Conservation (phyloP, 2,113 vertebrate genomes). For the Andinoacara biseriatus region DNA sequence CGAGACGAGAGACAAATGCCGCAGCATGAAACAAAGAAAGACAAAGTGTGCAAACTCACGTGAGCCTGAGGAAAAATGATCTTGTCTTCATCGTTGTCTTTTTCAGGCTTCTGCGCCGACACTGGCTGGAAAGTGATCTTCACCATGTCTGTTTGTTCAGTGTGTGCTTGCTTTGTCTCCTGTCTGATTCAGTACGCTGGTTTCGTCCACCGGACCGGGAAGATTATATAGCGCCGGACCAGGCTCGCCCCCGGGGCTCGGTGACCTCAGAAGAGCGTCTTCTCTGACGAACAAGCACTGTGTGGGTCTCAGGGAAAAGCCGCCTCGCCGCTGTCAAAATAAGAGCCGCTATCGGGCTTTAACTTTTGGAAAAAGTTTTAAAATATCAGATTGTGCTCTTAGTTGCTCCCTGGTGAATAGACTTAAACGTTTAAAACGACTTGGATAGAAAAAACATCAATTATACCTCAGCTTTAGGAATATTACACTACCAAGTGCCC, state of each 20-base stretch:
- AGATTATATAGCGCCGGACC: slow-evolving; percentile 59
- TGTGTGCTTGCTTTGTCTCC: slow-evolving; percentile 30
- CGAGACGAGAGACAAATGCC: neutral
- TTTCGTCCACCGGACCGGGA: slow-evolving; percentile 27
- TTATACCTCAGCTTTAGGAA: rapidly evolving
- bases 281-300: slow-evolving; percentile 70
- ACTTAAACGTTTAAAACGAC: rapidly evolving
- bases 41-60: slow-evolving; percentile 73
- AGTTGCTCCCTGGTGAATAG: rapidly evolving
- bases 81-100: slow-evolving; percentile 78
- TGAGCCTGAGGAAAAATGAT: slow-evolving; percentile 81
- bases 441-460: rapidly evolving
- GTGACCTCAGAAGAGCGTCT: slow-evolving; percentile 75
- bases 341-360: slow-evolving; percentile 28
- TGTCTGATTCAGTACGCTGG: slow-evolving; percentile 46
- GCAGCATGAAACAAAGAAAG: slow-evolving; percentile 32
- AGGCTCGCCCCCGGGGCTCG: slow-evolving; percentile 62
- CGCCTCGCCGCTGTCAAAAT: slow-evolving; percentile 69
- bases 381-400: rapidly evolving
- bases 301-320: slow-evolving; percentile 72
- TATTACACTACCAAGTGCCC: rapidly evolving
- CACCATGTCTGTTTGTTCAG: slow-evolving; percentile 82
- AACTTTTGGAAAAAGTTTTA: neutral
- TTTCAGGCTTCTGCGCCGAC: slow-evolving; percentile 84
- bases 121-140: slow-evolving; percentile 89